phyloP scores from a whole-genome alignment of 2,113 vertebrate genomes.

The Protobothrops flavoviridis region DNA sequence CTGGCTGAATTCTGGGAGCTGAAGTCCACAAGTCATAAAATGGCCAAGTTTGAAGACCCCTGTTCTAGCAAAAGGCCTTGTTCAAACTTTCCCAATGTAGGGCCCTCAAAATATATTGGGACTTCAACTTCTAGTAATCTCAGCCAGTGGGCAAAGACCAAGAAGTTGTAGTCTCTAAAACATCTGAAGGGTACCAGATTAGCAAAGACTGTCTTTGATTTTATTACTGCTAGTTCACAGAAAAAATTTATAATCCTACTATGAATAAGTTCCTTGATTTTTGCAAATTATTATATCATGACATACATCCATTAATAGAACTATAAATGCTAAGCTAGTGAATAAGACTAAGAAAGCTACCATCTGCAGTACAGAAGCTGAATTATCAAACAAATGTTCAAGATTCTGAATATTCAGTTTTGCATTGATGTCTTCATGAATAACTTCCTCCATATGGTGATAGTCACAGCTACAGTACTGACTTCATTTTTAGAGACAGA shows the following conservation, averaged over 20 bases:
- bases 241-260: background rate
- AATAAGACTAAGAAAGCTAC: slow-evolving; percentile 6
- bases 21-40: no score
- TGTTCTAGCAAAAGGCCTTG: background rate
- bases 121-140: background rate
- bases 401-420: slow-evolving; percentile 18
- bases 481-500: slow-evolving; percentile 16
- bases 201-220: background rate
- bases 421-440: slow-evolving; percentile 19
- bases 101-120: background rate
- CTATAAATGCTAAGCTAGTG: slow-evolving; percentile 5
- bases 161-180: background rate
- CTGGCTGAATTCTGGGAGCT: no score
- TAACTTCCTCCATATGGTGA: slow-evolving; percentile 28
- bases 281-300: background rate
- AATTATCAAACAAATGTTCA: slow-evolving; percentile 32
- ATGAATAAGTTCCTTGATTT: background rate
- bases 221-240: background rate
- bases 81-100: background rate
- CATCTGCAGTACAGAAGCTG: slow-evolving; percentile 26
- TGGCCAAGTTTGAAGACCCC: no score
- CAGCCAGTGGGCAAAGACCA: background rate
- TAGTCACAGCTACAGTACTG: slow-evolving; percentile 5
- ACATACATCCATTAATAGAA: slow-evolving; percentile 9
- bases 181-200: background rate